Evolutionary conservation across 1,140 invertebrate species (phyloP).

Genomic region (Octopus sinensis): DNA sequence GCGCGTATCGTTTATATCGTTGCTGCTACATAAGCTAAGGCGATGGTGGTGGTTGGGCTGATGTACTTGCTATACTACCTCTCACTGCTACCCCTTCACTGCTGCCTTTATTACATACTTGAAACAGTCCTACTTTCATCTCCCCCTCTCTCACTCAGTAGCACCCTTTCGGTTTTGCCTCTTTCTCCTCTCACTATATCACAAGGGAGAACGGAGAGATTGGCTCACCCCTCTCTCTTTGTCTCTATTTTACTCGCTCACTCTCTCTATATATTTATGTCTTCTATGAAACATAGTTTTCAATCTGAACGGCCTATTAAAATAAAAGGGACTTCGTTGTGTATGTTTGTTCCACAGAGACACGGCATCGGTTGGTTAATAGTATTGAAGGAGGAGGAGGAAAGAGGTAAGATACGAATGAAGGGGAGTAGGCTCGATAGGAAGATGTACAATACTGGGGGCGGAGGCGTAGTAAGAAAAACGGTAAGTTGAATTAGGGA

Average conservation of each 20-base stretch:
- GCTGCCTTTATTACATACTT: background rate
- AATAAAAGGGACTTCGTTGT: background rate
- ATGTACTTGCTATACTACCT: background rate
- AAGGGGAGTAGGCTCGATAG: background rate
- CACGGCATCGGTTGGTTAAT: background rate
- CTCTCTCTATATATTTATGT: background rate
- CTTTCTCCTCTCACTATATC: too few relatives aligned
- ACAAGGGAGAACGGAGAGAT: too few relatives aligned
- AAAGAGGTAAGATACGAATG: background rate
- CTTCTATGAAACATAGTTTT: slow-evolving; percentile 5
- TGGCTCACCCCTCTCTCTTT: too few relatives aligned
- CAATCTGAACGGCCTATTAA: slow-evolving; percentile 11
- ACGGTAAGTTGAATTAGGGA: too few relatives aligned
- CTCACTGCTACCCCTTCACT: background rate
- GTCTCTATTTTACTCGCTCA: background rate
- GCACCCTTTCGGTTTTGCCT: too few relatives aligned
- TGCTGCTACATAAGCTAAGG: background rate
- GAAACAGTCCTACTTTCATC: background rate
- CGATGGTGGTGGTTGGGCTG: background rate
- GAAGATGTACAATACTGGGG: background rate
- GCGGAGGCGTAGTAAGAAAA: too few relatives aligned
- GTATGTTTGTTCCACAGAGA: background rate
- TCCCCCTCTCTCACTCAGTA: background rate
- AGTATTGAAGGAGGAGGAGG: background rate
- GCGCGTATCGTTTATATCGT: background rate